Evolutionary conservation across 2,797 vertebrate genomes (phyloP).

Genomic region (Gadopsis bispinosus): DNA sequence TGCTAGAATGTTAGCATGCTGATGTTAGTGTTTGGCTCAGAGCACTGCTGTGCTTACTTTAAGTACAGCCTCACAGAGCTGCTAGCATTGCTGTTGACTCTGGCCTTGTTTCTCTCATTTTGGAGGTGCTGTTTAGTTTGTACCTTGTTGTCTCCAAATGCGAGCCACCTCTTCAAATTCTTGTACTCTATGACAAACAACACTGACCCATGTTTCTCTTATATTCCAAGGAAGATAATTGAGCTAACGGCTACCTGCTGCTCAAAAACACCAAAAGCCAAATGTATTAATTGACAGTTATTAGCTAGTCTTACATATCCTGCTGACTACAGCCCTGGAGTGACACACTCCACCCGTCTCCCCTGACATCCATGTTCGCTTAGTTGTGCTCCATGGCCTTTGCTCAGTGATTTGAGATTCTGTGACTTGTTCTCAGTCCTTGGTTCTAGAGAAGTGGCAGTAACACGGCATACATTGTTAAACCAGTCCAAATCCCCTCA

Average conservation of each 20-base stretch:
- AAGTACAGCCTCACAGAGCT: neutral
- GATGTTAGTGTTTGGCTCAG: neutral
- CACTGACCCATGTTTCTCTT: neutral
- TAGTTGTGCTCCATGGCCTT: neutral
- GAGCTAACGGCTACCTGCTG: neutral
- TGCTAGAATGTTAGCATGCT: neutral
- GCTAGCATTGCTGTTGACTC: neutral
- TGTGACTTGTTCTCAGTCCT: constrained; percentile 21
- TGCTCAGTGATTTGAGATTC: constrained; percentile 16
- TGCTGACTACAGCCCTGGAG: neutral
- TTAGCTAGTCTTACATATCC: neutral
- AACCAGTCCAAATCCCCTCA: constrained; percentile 46
- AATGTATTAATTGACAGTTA: neutral
- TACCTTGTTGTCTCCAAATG: neutral
- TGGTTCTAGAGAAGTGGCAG: constrained; percentile 28
- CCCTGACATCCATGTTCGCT: constrained; percentile 2
- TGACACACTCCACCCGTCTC: neutral
- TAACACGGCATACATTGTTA: constrained; percentile 26
- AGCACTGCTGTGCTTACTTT: neutral
- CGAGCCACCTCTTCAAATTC: neutral
- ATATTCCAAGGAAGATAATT: constrained; percentile 4
- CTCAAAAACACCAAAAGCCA: neutral
- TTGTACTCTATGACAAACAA: neutral
- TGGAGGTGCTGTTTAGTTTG: neutral
- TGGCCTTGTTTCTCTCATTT: neutral